These are phyloP conservation scores for Orthosia cruda DNA, from an alignment of 2,888 invertebrate species.

Conservation along the genomic window DNA sequence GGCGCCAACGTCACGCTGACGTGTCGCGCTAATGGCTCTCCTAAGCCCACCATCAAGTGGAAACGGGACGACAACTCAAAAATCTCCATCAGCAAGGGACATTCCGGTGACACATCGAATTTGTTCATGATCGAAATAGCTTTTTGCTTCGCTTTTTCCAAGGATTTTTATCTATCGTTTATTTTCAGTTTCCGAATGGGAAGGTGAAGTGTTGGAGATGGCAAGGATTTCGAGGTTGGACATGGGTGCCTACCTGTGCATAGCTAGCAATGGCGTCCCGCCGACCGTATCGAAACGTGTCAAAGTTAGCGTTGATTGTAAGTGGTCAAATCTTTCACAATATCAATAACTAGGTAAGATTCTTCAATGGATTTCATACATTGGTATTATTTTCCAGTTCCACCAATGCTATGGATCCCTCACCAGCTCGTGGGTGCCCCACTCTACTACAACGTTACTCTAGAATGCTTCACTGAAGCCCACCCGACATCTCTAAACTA, in stretches of 20 bases:
- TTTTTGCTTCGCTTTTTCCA: slow-evolving; percentile 56
- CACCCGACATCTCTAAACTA: slow-evolving; percentile 98
- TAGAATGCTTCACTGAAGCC: slow-evolving; percentile 98
- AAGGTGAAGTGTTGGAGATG: slow-evolving; percentile 96
- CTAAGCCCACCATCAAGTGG: slow-evolving; percentile 97
- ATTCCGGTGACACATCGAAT: slow-evolving; percentile 92
- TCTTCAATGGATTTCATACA: neutral
- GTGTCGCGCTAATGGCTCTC: slow-evolving; percentile 97
- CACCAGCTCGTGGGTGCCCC: slow-evolving; percentile 97
- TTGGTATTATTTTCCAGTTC: slow-evolving; percentile 92
- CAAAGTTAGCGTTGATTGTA: slow-evolving; percentile 98
- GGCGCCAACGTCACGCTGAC: slow-evolving; percentile 97
- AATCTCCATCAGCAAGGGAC: slow-evolving; percentile 96
- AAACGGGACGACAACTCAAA: slow-evolving; percentile 97
- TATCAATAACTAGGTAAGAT: neutral
- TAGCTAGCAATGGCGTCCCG: slow-evolving; percentile 97
- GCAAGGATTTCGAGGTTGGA: slow-evolving; percentile 96
- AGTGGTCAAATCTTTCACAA: slow-evolving; percentile 87
- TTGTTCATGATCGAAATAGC: slow-evolving; percentile 58
- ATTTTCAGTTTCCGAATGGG: slow-evolving; percentile 95
- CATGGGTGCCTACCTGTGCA: slow-evolving; percentile 98
- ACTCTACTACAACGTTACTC: slow-evolving; percentile 95
- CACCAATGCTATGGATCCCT: slow-evolving; percentile 98
- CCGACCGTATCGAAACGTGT: slow-evolving; percentile 98
- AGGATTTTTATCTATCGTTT: slow-evolving; percentile 47